Evolutionary conservation across 2,113 vertebrate species (phyloP), one percentile per base, ranked within the genome.

Genomic region (Melanostigma gelatinosum): DNA sequence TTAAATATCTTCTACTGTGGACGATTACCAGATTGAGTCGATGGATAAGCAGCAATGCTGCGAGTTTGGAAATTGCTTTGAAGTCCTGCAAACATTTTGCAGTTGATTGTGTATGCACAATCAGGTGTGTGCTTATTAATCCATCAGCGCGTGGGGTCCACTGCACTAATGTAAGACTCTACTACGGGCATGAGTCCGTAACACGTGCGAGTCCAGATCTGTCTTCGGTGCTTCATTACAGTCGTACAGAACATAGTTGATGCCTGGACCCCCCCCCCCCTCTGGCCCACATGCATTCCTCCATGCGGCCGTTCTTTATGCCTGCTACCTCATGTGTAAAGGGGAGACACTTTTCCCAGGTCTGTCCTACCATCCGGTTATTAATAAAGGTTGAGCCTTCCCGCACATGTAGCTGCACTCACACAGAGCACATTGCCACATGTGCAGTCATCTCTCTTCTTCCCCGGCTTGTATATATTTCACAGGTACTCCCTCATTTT

Each of bases 281-380:
- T 32, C 54, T 54, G 67, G 71, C 80, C 73, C 72, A 8, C 54
- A 75, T 82, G 62, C 86, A 88, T 93, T 92, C 87, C 77, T 82
- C 57, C 42, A 58, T 80, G 60, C 52, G 12, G 62, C 74, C 32
- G 8, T 61, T 82, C 86, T 92, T 92, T 93, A 77, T 92, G 78
- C n/a, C 79, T 90, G 90, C 85, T 89, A 79, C 54, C 40, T 89
- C 85, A 66, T 92, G 85, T 92, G 88, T 86, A 91, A 92, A 91
- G 79, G 75, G 82, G 80, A 78, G 79, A 62, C 42, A 66, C 75
- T 84, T 86, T 85, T 88, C 83, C 80, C 62, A 77, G 62, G 63
- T 85, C 77, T 64, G 75, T 79, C 46, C 79, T 64, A 34, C 71
- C 81, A 40, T 83, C 58, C 44, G 58, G 11, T 81, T 76, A 78